A percentile compares a stretch with the other conserved stretches of the same genome.
phyloP scores from a whole-genome alignment of 2,888 invertebrate genomes.

The Romanomermis culicivorax region DNA sequence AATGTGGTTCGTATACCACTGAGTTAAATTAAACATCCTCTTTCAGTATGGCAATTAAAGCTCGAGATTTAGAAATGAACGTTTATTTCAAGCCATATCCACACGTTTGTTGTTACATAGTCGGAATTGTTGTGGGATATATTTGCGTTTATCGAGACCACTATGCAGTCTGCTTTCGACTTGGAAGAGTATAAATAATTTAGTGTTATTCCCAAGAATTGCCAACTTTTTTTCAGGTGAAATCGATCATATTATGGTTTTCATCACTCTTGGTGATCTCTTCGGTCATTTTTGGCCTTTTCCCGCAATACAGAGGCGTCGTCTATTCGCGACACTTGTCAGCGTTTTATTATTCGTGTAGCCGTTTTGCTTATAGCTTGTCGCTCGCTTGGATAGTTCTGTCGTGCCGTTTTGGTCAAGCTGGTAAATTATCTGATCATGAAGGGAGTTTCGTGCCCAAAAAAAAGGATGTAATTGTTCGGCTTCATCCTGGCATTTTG shows the following conservation, averaged over 20 bases:
- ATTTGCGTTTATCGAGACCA: neutral
- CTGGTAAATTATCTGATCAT: conserved; percentile 28
- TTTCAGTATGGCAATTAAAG: neutral
- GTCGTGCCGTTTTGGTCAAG: conserved; percentile 33
- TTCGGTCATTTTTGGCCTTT: conserved; percentile 24
- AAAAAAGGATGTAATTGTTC: no score
- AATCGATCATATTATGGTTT: conserved; percentile 16
- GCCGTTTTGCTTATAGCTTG: conserved; percentile 29
- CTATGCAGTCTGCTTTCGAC: neutral
- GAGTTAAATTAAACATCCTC: no score
- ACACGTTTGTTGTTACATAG: neutral
- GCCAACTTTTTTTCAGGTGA: neutral
- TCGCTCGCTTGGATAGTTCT: conserved; percentile 34
- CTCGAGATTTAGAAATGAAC: neutral
- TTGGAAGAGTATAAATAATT: neutral
- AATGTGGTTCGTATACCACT: no score
- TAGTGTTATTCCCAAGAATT: no score
- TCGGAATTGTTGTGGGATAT: neutral
- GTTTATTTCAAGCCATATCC: conserved; percentile 5
- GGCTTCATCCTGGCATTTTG: no score
- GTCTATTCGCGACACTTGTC: conserved; percentile 16
- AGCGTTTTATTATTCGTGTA: conserved; percentile 13
- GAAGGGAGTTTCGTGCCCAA: no score
- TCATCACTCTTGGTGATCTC: conserved; percentile 10
- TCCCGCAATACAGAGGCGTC: conserved; percentile 22